phyloP scores from a whole-genome alignment of 2,113 vertebrate species.

The Bostrychus sinensis region DNA sequence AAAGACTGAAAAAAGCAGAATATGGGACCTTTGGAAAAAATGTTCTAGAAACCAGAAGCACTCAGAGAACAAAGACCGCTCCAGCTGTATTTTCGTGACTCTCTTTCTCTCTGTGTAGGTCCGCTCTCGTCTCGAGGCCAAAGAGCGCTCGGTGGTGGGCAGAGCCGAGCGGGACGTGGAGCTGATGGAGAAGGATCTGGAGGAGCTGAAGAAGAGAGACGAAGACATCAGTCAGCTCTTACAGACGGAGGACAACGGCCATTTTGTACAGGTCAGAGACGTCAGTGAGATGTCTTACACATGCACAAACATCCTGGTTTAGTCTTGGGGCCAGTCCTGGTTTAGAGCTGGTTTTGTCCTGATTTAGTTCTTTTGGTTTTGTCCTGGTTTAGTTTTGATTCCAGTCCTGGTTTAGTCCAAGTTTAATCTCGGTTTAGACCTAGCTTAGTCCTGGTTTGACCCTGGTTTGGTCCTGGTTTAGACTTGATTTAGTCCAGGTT shows the following conservation, averaged over 20 bases:
- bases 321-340: not conserved
- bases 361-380: not conserved
- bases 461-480: not conserved
- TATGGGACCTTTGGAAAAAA: no score
- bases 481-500: not conserved
- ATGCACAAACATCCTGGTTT: no score
- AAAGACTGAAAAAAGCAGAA: no score
- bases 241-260: conserved; percentile 51
- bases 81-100: not conserved
- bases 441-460: no score
- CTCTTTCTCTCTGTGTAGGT: conserved; percentile 51
- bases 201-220: conserved; percentile 67
- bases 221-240: conserved; percentile 63
- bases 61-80: no score
- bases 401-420: no score
- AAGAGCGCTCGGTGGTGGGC: conserved; percentile 54
- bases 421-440: no score
- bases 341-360: not conserved
- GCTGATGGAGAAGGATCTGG: conserved; percentile 65
- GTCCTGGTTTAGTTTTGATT: not conserved
- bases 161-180: conserved; percentile 55
- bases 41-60: no score
- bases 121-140: conserved; percentile 54
- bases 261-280: conserved; percentile 64
- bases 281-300: no score